phyloP scores from a whole-genome alignment of 2,797 vertebrate species.

The Mormyrops attenuatus region DNA sequence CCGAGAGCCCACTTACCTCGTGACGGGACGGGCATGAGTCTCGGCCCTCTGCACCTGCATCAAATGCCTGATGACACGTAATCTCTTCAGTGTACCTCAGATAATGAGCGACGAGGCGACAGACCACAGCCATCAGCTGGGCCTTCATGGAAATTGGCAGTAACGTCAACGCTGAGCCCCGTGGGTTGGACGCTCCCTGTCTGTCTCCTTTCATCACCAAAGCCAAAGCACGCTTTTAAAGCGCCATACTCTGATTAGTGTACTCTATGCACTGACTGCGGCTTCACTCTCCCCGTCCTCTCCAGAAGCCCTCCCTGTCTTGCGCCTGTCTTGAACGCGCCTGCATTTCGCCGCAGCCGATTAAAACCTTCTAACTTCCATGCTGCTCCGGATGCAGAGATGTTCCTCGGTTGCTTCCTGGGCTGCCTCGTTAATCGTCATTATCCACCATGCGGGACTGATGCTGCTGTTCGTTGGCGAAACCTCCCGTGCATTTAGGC shows the following conservation, averaged over 20 bases:
- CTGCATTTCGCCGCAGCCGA: neutral
- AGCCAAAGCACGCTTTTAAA: neutral
- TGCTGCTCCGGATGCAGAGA: neutral
- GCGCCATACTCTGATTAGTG: neutral
- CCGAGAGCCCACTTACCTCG: neutral
- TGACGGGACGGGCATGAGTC: neutral
- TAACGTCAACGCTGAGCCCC: neutral
- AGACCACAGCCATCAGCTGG: neutral
- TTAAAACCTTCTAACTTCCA: neutral
- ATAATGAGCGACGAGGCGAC: neutral
- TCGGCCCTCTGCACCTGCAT: conserved; percentile 8
- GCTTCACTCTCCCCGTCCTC: neutral
- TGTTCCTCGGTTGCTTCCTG: neutral
- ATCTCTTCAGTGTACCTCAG: neutral
- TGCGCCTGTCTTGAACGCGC: neutral
- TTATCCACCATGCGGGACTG: neutral
- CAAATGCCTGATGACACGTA: neutral
- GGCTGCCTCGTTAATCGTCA: neutral
- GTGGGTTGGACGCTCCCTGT: neutral
- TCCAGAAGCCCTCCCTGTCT: neutral
- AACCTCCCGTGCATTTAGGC: neutral
- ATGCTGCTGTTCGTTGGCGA: neutral
- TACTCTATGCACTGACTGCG: neutral
- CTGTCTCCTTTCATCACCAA: neutral
- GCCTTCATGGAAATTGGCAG: neutral